These are phyloP conservation scores for Hydra vulgaris DNA, from an alignment of 30 jellyfish, hydroid and myxozoan genomes.

Conservation along the genomic window DNA sequence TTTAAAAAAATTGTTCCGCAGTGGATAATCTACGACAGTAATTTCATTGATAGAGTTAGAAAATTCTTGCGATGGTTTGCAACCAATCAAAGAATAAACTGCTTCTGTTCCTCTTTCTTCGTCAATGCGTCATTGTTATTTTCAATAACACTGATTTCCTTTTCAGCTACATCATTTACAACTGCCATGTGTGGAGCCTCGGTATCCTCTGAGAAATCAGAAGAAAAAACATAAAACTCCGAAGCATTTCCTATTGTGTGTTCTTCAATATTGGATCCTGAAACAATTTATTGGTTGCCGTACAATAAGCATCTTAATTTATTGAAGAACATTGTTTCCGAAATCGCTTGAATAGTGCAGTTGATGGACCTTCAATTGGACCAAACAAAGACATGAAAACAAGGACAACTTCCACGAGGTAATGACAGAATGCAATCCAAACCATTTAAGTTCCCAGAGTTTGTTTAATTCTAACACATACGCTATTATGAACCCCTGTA, in stretches of 20 bases:
- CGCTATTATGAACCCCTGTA: background rate
- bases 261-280: background rate
- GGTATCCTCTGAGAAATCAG: background rate
- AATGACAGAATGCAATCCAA: background rate
- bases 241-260: background rate
- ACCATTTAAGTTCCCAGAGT: background rate
- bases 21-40: background rate
- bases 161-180: background rate
- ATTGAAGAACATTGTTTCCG: background rate
- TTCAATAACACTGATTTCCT: background rate
- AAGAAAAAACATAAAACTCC: background rate
- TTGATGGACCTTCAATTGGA: background rate
- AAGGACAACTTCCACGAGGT: background rate
- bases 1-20: background rate
- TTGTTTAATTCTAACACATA: background rate
- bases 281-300: background rate
- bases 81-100: background rate
- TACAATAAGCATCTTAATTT: background rate
- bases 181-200: background rate
- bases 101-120: background rate
- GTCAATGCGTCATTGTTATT: background rate
- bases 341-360: background rate
- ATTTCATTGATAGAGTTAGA: background rate
- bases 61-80: background rate
- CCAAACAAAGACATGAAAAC: background rate